Conservation (phyloP, 2,113 vertebrate genomes). For the Illadopsis cleaveri region DNA sequence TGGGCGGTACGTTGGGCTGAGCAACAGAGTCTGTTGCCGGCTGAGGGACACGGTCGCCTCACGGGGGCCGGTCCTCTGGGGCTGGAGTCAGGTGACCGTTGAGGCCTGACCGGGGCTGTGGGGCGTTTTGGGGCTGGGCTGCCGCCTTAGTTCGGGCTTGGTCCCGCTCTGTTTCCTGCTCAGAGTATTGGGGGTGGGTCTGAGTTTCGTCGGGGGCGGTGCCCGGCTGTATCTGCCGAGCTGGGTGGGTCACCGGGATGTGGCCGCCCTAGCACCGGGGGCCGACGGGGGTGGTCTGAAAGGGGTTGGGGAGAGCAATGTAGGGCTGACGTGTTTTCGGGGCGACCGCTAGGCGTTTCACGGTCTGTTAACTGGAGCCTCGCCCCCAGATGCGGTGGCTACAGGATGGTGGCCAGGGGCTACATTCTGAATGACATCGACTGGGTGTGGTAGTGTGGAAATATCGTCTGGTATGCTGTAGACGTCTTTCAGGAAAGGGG, state of each 20-base stretch:
- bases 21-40: not conserved
- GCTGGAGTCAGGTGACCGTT: not conserved
- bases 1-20: not conserved
- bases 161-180: not conserved
- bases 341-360: not conserved
- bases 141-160: too few relatives aligned
- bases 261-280: not conserved
- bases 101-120: not conserved
- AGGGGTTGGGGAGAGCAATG: not conserved
- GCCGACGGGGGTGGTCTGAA: not conserved
- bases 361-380: not conserved
- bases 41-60: not conserved
- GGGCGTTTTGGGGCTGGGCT: not conserved
- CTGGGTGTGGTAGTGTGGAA: not conserved
- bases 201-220: not conserved
- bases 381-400: not conserved
- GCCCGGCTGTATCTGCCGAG: not conserved
- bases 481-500: not conserved
- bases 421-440: not conserved
- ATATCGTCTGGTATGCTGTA: not conserved
- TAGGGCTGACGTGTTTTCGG: not conserved
- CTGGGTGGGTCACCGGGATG: not conserved
- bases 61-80: not conserved
- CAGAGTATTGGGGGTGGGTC: too few relatives aligned
- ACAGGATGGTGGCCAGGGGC: not conserved